Conservation (phyloP, 2,888 invertebrate genomes). For the Plutella xylostella region DNA sequence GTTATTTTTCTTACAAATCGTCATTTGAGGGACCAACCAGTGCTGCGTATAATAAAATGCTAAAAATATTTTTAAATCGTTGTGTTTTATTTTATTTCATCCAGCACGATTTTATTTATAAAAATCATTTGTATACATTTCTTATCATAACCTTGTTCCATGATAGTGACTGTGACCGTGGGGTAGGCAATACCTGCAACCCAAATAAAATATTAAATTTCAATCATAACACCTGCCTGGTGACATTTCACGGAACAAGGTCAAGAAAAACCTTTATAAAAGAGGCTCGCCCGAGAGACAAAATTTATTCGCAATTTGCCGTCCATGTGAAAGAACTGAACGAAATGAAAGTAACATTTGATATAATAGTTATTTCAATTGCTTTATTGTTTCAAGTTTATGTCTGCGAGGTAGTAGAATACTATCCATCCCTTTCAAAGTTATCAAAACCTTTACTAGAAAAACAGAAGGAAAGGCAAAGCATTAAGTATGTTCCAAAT, state of each 20-base stretch:
- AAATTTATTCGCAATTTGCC: not conserved
- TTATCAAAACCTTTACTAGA: slow-evolving; percentile 5
- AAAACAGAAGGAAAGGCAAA: not conserved
- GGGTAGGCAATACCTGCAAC: slow-evolving; percentile 21
- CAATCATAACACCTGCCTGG: slow-evolving; percentile 61
- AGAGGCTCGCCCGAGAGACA: slow-evolving; percentile 6
- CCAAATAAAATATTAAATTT: slow-evolving; percentile 54
- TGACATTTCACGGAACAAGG: slow-evolving; percentile 42
- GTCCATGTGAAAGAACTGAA: not conserved
- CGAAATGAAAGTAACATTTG: too few species aligned
- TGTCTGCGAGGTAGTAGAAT: slow-evolving; percentile 34
- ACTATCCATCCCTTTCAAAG: slow-evolving; percentile 36
- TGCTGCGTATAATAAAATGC: slow-evolving; percentile 47
- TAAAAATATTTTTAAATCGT: slow-evolving; percentile 27
- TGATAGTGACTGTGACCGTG: slow-evolving; percentile 34
- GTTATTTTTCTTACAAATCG: slow-evolving; percentile 12
- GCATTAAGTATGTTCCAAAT: slow-evolving; percentile 4
- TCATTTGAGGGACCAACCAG: slow-evolving; percentile 40
- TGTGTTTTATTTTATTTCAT: slow-evolving; percentile 16
- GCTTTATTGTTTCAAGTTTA: slow-evolving; percentile 3
- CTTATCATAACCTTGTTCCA: slow-evolving; percentile 20
- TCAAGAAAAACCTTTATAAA: slow-evolving; percentile 38
- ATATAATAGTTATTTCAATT: not conserved
- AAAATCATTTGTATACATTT: too few species aligned
- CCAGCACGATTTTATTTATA: too few species aligned